These are phyloP conservation scores for Melanotaenia nigrans DNA, from an alignment of 2,797 vertebrate genomes.

Conservation along the genomic window DNA sequence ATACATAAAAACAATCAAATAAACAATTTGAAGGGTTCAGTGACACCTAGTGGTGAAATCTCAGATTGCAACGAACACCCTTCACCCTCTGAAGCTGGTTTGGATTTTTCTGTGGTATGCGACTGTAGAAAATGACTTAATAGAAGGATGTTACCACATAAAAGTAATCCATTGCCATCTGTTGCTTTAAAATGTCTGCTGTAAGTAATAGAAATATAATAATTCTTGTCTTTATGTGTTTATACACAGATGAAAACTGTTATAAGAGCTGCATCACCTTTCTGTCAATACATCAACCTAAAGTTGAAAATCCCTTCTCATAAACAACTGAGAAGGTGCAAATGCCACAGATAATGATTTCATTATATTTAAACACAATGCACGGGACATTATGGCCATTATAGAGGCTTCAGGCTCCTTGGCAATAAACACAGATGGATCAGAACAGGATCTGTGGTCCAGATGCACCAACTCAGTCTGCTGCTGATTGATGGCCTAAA, in stretches of 20 bases:
- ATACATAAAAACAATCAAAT: not conserved
- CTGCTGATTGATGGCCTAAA: slow-evolving; percentile 48
- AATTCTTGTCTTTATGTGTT: not conserved
- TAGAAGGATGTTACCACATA: not conserved
- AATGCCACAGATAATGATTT: not conserved
- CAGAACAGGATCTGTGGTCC: slow-evolving; percentile 41
- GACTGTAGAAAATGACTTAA: not conserved
- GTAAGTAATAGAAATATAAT: not conserved
- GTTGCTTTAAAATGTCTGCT: not conserved
- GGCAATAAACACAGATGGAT: slow-evolving; percentile 18
- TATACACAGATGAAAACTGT: not conserved
- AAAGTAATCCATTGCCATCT: not conserved
- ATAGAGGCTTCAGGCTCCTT: slow-evolving; percentile 8
- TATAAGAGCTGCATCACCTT: not conserved
- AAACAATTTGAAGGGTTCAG: not conserved
- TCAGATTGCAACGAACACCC: not conserved
- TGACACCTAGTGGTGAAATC: not conserved
- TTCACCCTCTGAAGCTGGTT: not conserved
- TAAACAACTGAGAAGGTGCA: not conserved
- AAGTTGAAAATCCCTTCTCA: not conserved
- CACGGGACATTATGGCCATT: not conserved
- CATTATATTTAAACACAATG: not conserved
- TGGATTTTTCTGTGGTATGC: not conserved
- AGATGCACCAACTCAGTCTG: slow-evolving; percentile 41
- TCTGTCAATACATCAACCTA: not conserved